Base-by-base conservation (phyloP, 2,888 invertebrate genomes). In the Amblyjoppa proteus region DNA sequence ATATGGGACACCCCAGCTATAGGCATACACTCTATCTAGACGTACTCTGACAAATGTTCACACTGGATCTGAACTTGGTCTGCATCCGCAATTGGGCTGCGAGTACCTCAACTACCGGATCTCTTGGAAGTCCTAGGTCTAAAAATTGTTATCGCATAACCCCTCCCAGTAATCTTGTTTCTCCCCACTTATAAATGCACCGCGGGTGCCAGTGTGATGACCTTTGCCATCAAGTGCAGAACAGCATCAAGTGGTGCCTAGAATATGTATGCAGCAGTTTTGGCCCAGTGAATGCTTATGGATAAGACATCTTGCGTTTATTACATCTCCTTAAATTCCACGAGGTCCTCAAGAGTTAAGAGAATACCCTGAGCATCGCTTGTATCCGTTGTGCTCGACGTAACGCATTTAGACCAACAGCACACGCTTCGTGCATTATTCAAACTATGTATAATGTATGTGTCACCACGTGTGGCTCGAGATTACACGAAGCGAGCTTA, bases 371-470 rank as follows among this genome's bases (percentile, higher is more conserved):
- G 61, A 75, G 81, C 81, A 58, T 69, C 31, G 31, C 58, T 61
- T 31, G 13, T 58, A 28, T 58, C 25, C 34, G 45, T 58, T 75
- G 68, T 70, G 49, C 75, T 81, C 25, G 25, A 61, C 31, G 45
- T 34, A 69, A 53, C 51, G 45, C 25, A 11, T 34, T 66, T 41
- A 58, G 68, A 58, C 45, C 38, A 49, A n/a, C 58, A 58, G 58
- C 25, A 28, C 45, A 68, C 20, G 64, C 58, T 38, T 69, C 49
- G n/a, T 75, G 49, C 75, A 81, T 81, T 75, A 69, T 81, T 81
- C 81, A 75, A 31, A 69, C 34, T 69, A 16, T 69, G 49, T 69
- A 45, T 49, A 58, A 49, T 49, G n/a, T 4, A 34, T 58, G 56
- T 41, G 41, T 41, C 4, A 56, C 13, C 41, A 34, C 0, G 5